These are phyloP conservation scores for Bergia puertoricense DNA, from an alignment of 92 coral and sea anemone genomes.

Conservation along the genomic window DNA sequence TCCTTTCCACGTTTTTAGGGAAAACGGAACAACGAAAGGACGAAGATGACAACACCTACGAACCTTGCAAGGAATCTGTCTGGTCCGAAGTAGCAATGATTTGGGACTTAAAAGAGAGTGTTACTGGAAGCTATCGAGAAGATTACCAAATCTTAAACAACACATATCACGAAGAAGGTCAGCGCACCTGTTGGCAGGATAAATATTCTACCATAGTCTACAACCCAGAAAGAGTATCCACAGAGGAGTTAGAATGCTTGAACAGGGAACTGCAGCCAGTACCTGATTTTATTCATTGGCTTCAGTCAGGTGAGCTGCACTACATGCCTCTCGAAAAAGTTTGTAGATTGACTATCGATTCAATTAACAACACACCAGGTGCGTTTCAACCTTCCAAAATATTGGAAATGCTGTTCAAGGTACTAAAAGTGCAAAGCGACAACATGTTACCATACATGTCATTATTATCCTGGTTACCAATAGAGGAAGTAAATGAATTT, in stretches of 20 bases:
- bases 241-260: not conserved
- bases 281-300: conserved; percentile 47
- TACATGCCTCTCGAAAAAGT: conserved; percentile 46
- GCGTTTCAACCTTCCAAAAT: conserved; percentile 36
- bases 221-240: not conserved
- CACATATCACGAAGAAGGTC: not conserved
- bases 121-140: not conserved
- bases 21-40: conserved; percentile 26
- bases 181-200: not conserved
- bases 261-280: conserved; percentile 43
- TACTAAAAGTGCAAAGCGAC: conserved; percentile 11
- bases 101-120: not conserved
- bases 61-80: not conserved
- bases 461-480: conserved; percentile 42
- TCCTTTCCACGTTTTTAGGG: conserved; percentile 19
- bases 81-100: not conserved
- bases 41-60: conserved; percentile 25
- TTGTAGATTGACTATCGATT: not conserved
- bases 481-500: conserved; percentile 13
- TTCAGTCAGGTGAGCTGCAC: conserved; percentile 34
- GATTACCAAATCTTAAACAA: conserved; percentile 9
- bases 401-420: conserved; percentile 38
- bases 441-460: not conserved
- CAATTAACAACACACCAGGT: conserved; percentile 37
- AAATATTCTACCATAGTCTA: not conserved